Evolutionary conservation across 2,888 invertebrate genomes (phyloP), one percentile per base, ranked within the genome.

Genomic region (Aphodius granarius): DNA sequence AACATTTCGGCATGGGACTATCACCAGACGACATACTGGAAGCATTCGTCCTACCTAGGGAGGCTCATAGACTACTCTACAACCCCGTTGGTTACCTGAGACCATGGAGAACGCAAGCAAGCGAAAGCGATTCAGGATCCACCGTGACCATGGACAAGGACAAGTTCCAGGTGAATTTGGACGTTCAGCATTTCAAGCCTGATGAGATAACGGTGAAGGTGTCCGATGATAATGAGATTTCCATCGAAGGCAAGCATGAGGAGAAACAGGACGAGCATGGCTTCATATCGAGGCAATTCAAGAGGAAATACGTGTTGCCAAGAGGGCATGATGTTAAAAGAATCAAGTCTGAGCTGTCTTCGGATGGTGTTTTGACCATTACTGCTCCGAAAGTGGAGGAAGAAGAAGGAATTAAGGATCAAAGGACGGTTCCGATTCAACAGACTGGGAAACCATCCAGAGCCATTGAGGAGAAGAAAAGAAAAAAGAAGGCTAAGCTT

Each of bases 121-220:
- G 71, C 93, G 94, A 86, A 65, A 87, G 89, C 77, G 90, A 89
- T 81, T 84, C 89, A 72, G 90, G 89, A 13, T 90, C 89, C 0
- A 90, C 89, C 75, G 87, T 92, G n/a, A n/a, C n/a, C n/a, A n/a
- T n/a, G n/a, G n/a, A n/a, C n/a, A n/a, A n/a, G n/a, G n/a, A n/a
- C n/a, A n/a, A n/a, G n/a, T n/a, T n/a, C n/a, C n/a, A n/a, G n/a
- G n/a, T n/a, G n/a, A n/a, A n/a, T n/a, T n/a, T n/a, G n/a, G n/a
- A n/a, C n/a, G n/a, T n/a, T n/a, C n/a, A n/a, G n/a, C n/a, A n/a
- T n/a, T n/a, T n/a, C 82, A 88, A 90, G n/a, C 95, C 95, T 0
- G 91, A 92, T 16, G 95, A 95, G 85, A 91, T 96, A 63, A 89
- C 90, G 6, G 94, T 95, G 18, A 95, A 94, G 85, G 89, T 81